Base-by-base conservation (phyloP, 2,113 vertebrate genomes). In the Cyprinus carpio region DNA sequence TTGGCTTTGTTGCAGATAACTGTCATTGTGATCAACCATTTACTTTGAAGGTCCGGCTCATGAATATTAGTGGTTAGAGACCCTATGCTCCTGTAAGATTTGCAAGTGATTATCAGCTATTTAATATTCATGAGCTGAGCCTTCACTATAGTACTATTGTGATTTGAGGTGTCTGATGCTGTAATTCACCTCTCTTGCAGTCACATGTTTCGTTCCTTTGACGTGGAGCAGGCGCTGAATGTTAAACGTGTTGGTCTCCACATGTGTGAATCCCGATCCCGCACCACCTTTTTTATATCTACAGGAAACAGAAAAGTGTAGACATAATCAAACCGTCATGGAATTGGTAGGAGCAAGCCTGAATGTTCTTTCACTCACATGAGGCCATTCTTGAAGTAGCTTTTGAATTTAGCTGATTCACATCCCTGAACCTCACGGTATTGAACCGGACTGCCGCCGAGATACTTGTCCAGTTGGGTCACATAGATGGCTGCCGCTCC, bases 241-340 rank as follows among this genome's bases (percentile, higher is more conserved):
- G 83, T 96, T 96, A 92, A 96, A 97, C 89, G 92, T 85, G 12
- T 98, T 98, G n/a, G 95, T 95, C 88, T 97, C 96, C 51, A 98
- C 93, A 0, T 98, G 97, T 75, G 94, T 92, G 87, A 98, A 97
- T n/a, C 97, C 97, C 0, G 97, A 98, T n/a, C 94, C 95, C 79
- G 95, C 92, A 5, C 97, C 97, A 3, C 97, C 97, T 87, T 96
- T 97, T 92, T 98, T 98, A 91, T 97, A 97, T 89, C 97, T 98
- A 93, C 79, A 79, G 54, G 20, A 83, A 40, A 83, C 79, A 81
- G 43, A 18, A 82, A 56, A 71, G 9, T 58, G 3, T 4, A 6
- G n/a, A 54, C 6, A 49, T 60, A 75, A 7, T 37, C n/a, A 40
- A 9, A 43, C 4, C 0, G 0, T 46, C 25, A 49, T 46, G 12